These are phyloP conservation scores for Nicator chloris DNA, from an alignment of 2,113 vertebrate species.

Conservation along the genomic window DNA sequence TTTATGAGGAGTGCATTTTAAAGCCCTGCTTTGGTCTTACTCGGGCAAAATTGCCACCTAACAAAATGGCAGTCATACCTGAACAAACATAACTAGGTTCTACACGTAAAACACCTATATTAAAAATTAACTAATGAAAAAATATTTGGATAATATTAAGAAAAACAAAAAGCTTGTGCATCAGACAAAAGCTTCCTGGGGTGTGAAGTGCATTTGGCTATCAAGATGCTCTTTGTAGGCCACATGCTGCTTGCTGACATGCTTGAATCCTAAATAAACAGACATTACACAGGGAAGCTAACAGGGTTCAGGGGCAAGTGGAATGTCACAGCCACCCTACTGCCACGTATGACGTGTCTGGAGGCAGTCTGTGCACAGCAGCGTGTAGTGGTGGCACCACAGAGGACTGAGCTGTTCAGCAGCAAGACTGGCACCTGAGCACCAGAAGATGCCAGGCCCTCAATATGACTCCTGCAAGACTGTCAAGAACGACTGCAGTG, in stretches of 20 bases:
- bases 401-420: neutral
- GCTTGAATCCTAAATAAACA: neutral
- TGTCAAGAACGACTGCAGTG: neutral
- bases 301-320: neutral
- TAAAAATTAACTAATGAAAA: constrained; percentile 54
- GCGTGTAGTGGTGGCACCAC: fast-evolving
- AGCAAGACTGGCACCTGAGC: neutral
- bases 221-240: neutral
- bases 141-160: constrained; percentile 29
- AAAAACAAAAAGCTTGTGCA: neutral
- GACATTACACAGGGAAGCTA: neutral
- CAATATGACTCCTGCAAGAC: neutral
- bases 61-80: constrained; percentile 56
- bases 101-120: neutral
- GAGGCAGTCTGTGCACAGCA: neutral
- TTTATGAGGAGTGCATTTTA: constrained; percentile 64
- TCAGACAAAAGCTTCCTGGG: neutral
- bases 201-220: neutral
- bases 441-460: neutral
- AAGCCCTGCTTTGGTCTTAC: constrained; percentile 15
- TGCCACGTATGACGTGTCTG: fast-evolving
- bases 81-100: constrained; percentile 37
- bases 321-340: neutral
- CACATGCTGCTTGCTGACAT: neutral
- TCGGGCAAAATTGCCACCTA: constrained; percentile 44